phyloP scores from a whole-genome alignment of 2,888 invertebrate genomes.

The Agonopterix arenella region DNA sequence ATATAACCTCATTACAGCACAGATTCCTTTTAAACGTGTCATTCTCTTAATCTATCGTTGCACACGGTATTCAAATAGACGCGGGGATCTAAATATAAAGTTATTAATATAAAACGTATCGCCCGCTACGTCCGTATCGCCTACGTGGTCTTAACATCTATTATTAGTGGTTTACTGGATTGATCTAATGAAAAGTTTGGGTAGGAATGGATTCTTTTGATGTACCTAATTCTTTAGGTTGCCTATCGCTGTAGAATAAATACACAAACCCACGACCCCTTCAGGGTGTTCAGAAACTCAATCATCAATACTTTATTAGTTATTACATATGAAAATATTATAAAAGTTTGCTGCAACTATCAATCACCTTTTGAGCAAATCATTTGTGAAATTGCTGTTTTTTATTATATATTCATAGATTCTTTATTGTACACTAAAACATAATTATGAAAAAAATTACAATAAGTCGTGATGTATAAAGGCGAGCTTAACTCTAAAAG shows the following conservation, averaged over 20 bases:
- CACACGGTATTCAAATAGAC: conserved; percentile 31
- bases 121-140: conserved; percentile 16
- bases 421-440: too few relatives aligned
- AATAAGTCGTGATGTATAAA: too few relatives aligned
- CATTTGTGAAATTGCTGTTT: background rate
- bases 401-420: too few relatives aligned
- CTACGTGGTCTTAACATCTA: conserved; percentile 19
- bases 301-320: background rate
- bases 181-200: conserved; percentile 1
- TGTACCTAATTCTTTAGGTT: too few relatives aligned
- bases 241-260: background rate
- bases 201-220: background rate
- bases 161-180: conserved; percentile 3
- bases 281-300: background rate
- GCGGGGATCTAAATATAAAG: conserved; percentile 32
- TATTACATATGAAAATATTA: background rate
- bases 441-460: too few relatives aligned
- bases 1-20: conserved; percentile 1
- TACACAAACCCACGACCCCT: background rate
- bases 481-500: too few relatives aligned
- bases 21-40: conserved; percentile 4
- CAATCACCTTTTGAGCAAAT: background rate
- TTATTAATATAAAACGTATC: conserved; percentile 29
- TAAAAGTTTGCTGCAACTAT: background rate
- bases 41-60: conserved; percentile 17